Base-by-base conservation (phyloP, 2,797 vertebrate genomes). In the Esox lucius region DNA sequence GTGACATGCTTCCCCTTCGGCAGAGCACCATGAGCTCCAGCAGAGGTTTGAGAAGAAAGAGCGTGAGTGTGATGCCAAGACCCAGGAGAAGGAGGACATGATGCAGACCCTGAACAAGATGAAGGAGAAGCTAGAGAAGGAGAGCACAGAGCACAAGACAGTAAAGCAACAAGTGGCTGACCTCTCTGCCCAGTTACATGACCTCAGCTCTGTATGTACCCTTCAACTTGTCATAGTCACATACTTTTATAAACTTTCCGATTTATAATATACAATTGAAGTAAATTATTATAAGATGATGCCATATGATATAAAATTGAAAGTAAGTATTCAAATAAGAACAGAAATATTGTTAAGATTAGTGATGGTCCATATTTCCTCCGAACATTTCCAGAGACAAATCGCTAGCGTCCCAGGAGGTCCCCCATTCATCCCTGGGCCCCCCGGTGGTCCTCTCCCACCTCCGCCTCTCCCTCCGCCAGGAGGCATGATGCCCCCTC, bases 51-150 rank as follows among this genome's bases (percentile, higher is more conserved):
- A 99, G 68, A 99, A 99, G 89, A 99, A 99, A 82, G 98, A 99
- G 83, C 85, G 98, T 0, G 98, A 99, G 80, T 99, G 98, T 26
- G 98, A 99, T 0, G 97, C 96, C 83, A 99, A 99, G 93, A 95
- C 97, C 16, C 97, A 98, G 87, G 98, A 99, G 94, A 99, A 99
- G 80, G 98, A 99, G n/a, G 98, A 99, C 86, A 98, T 99, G 97
- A 98, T 99, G 98, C 96, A 97, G 91, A 98, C 97, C 0, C 94
- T 99, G 84, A 99, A 97, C 89, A 98, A 99, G 92, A 99, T 99
- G 98, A 99, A 99, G 90, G 98, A 99, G 90, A 99, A 99, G 84
- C 94, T 99, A 80, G 97, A 99, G 77, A 97, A 95, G 81, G 98
- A 99, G 88, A 95, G 94, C 28, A 94, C 84, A 0, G 98, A 99